Evolutionary conservation across 2,888 invertebrate species (phyloP).

Genomic region (Leuctra nigra): DNA sequence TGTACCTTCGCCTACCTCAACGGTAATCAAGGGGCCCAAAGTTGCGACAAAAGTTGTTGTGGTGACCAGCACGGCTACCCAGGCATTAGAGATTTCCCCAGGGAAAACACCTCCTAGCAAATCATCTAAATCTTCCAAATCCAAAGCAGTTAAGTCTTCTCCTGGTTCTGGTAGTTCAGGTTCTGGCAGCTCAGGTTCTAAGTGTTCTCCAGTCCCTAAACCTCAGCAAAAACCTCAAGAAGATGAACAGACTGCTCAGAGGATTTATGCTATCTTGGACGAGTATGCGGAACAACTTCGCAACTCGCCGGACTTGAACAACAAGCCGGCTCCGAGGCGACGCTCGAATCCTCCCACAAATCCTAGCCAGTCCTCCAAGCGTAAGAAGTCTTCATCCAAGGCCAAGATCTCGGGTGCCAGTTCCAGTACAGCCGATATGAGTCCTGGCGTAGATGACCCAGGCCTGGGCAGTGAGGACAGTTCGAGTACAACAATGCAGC

Average conservation of each 20-base stretch:
- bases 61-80: slow-evolving; percentile 51
- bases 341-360: slow-evolving; percentile 67
- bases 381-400: slow-evolving; percentile 58
- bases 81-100: slow-evolving; percentile 43
- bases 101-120: slow-evolving; percentile 34
- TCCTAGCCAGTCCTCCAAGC: slow-evolving; percentile 60
- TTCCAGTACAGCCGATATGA: slow-evolving; percentile 44
- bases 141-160: slow-evolving; percentile 51
- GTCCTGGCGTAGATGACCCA: slow-evolving; percentile 58
- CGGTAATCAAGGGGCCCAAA: slow-evolving; percentile 26
- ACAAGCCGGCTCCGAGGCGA: slow-evolving; percentile 71
- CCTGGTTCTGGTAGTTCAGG: slow-evolving; percentile 45
- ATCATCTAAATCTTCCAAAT: slow-evolving; percentile 41
- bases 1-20: slow-evolving; percentile 37
- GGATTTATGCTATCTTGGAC: slow-evolving; percentile 70
- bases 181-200: slow-evolving; percentile 47
- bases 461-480: slow-evolving; percentile 70
- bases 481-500: slow-evolving; percentile 58
- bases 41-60: slow-evolving; percentile 60
- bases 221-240: slow-evolving; percentile 67
- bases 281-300: slow-evolving; percentile 74
- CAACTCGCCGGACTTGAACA: slow-evolving; percentile 71
- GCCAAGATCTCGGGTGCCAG: slow-evolving; percentile 38
- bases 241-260: slow-evolving; percentile 73
- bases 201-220: slow-evolving; percentile 58